phyloP scores from a whole-genome alignment of 2,113 vertebrate species.

The Siniperca chuatsi region DNA sequence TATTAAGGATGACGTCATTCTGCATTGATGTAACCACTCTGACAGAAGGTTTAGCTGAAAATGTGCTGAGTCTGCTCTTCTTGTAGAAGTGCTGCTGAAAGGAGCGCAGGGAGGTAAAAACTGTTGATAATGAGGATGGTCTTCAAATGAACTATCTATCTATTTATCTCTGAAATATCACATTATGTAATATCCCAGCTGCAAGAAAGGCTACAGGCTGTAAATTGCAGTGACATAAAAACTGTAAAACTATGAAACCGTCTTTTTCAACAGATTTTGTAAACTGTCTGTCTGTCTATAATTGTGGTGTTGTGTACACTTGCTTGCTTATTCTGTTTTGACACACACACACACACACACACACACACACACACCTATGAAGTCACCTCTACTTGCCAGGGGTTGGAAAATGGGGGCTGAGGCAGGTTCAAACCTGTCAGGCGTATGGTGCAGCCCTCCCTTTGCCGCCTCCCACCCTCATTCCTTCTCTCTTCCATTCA shows the following conservation, averaged over 20 bases:
- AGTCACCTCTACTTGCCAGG: slow-evolving; percentile 69
- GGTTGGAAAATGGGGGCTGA: slow-evolving; percentile 77
- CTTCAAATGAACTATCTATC: not conserved
- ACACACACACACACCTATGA: slow-evolving; percentile 65
- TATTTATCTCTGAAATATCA: slow-evolving; percentile 13
- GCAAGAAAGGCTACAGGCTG: not conserved
- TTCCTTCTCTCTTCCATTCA: slow-evolving; percentile 69
- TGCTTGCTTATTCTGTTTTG: slow-evolving; percentile 18
- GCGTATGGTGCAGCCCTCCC: slow-evolving; percentile 53
- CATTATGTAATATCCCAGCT: not conserved
- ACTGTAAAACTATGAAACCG: not conserved
- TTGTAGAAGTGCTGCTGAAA: slow-evolving; percentile 53
- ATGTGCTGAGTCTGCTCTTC: slow-evolving; percentile 84
- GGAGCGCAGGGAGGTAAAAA: not conserved
- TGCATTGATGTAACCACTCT: slow-evolving; percentile 80
- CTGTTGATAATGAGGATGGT: not conserved
- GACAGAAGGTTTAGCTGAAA: slow-evolving; percentile 82
- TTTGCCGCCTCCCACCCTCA: slow-evolving; percentile 57
- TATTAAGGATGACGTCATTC: slow-evolving; percentile 90
- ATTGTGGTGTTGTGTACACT: slow-evolving; percentile 11
- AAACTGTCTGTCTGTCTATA: slow-evolving; percentile 11
- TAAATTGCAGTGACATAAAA: not conserved
- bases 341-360: slow-evolving; percentile 23
- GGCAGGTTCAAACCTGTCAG: slow-evolving; percentile 82
- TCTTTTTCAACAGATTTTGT: not conserved